These are phyloP conservation scores for Oryctes rhinoceros DNA, from an alignment of 1,140 invertebrate species.

Conservation along the genomic window DNA sequence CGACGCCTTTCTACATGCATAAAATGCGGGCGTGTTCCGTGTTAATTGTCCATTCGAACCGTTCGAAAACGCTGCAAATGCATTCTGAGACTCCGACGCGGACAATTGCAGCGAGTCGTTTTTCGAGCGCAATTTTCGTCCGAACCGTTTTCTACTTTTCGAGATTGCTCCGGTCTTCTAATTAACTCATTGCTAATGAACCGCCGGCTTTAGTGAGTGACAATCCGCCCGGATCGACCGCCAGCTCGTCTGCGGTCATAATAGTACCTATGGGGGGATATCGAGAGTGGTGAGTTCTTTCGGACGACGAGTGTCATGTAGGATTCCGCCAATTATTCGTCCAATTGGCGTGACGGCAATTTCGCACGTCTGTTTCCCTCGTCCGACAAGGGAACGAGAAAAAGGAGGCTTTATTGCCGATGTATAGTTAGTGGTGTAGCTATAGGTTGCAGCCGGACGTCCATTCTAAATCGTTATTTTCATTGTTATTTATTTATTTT, in stretches of 20 bases:
- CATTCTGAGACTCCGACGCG: too few species aligned
- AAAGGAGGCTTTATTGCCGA: too few species aligned
- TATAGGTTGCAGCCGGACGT: too few species aligned
- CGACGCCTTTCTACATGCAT: too few species aligned
- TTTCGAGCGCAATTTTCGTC: not conserved
- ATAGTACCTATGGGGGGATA: not conserved
- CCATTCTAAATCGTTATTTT: too few species aligned
- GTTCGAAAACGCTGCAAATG: too few species aligned
- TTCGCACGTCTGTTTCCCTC: not conserved
- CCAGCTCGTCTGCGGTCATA: not conserved
- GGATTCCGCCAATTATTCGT: constrained; percentile 15
- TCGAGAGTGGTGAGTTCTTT: not conserved
- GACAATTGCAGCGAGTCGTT: not conserved
- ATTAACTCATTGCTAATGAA: constrained; percentile 22
- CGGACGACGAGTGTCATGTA: constrained; percentile 2
- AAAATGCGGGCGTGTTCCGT: too few species aligned
- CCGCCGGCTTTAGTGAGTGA: not conserved
- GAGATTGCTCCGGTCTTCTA: not conserved
- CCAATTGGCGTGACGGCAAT: constrained; percentile 10
- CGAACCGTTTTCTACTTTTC: not conserved
- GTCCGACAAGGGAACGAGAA: not conserved
- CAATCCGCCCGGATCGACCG: not conserved
- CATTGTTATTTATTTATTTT: too few species aligned
- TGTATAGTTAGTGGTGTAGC: too few species aligned
- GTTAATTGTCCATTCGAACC: too few species aligned